Evolutionary conservation across 2,113 vertebrate genomes (phyloP), one percentile per base, ranked within the genome.

Genomic region (Heptranchias perlo): DNA sequence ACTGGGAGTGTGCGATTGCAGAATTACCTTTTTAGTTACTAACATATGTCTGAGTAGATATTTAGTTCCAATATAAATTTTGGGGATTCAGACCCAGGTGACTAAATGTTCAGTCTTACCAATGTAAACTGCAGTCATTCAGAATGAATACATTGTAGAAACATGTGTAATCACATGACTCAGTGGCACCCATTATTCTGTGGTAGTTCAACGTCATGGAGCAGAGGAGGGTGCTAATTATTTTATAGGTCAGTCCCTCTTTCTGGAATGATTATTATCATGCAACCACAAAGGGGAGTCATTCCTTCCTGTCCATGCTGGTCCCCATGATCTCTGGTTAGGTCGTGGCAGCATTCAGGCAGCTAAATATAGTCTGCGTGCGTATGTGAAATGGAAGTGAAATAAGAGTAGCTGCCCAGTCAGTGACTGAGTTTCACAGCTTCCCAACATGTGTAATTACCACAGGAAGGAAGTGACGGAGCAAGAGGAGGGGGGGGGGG

Each of bases 321-420:
- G 65, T 69, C 44, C 47, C 52, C 47, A 95, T 31, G 65, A 95
- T 95, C 44, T 95, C 44, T 31, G 94, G 44, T 28, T 95, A 47
- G 65, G 65, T 69, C 13, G 25, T 95, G 94, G 52, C 94, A 73
- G 94, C 94, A 67, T 95, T 49, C 25, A 67, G 65, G 64, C 25
- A 69, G 65, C 94, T 95, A 95, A 95, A 95, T 95, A 95, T 95
- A 95, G 94, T 44, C 25, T 73, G 44, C 73, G 94, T 52, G 94
- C 94, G 7, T 95, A 52, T 95, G 93, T 69, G 94, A 25, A 95
- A 47, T 67, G 47, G 65, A 95, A 73, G 11, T 95, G 65, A 69
- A 69, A 95, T 52, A 69, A 69, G 65, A 67, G 25, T 49, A 52
- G 94, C 47, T 95, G 65, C 10, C 23, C 47, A 95, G 94, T 69